A percentile compares a stretch with the other conserved stretches of the same genome.
Conservation (phyloP, 2,113 vertebrate genomes). For the Notiomystis cincta region DNA sequence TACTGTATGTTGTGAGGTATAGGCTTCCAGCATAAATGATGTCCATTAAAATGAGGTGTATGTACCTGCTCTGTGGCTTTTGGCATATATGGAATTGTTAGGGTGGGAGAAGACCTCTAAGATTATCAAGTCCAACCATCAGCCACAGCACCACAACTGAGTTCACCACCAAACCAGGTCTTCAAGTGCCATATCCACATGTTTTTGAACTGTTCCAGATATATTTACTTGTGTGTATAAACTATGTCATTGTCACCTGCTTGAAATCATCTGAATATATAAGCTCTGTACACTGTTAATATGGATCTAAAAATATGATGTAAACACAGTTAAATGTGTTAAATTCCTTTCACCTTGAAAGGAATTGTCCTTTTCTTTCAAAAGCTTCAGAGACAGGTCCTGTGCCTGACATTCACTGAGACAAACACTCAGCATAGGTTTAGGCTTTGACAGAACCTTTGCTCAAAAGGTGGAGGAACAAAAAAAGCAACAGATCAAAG, state of each 20-base stretch:
- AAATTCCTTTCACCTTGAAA: neutral
- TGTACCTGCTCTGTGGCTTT: neutral
- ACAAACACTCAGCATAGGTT: neutral
- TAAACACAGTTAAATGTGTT: neutral
- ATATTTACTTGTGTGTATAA: neutral
- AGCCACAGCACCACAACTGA: neutral
- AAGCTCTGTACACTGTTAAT: neutral
- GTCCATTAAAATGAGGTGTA: neutral
- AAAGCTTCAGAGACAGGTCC: neutral
- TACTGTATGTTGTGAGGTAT: too few relatives aligned
- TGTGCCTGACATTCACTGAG: neutral
- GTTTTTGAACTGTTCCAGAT: neutral
- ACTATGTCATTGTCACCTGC: neutral
- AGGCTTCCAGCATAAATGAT: neutral
- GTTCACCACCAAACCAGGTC: neutral
- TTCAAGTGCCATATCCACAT: neutral
- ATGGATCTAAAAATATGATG: neutral
- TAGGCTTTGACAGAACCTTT: conserved; percentile 14
- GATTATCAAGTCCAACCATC: neutral
- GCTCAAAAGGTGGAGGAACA: neutral
- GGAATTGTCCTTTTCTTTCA: neutral
- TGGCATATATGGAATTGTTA: fast-evolving
- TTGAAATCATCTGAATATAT: neutral
- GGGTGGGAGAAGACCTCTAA: neutral
- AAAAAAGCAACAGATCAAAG: conserved; percentile 32